Evolutionary conservation across 2,797 vertebrate genomes (phyloP).

Genomic region (Eulemur coronatus): DNA sequence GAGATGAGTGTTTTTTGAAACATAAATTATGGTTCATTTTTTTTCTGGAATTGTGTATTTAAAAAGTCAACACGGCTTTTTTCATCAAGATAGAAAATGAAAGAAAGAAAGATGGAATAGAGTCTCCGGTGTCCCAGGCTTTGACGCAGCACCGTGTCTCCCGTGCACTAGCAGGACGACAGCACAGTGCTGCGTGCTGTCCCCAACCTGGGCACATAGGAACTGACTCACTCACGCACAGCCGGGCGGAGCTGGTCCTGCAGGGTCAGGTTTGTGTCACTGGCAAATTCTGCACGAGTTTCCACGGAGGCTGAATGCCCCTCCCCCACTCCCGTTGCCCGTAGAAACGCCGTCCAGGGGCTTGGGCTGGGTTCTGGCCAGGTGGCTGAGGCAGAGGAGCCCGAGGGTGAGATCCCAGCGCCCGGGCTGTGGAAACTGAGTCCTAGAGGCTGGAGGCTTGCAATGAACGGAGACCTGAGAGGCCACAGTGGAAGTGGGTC

Average conservation of each 20-base stretch:
- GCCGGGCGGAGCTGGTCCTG: no score
- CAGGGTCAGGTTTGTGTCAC: not conserved
- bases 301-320: fast-evolving
- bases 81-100: not conserved
- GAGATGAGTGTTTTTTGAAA: not conserved
- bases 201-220: fast-evolving
- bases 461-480: fast-evolving
- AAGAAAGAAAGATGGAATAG: not conserved
- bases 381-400: not conserved
- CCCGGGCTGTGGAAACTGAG: not conserved
- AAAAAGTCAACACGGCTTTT: not conserved
- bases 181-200: not conserved
- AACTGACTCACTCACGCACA: fast-evolving
- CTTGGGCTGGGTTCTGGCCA: not conserved
- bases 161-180: no score
- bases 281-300: not conserved
- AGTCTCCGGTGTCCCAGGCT: not conserved
- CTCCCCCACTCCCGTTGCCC: no score
- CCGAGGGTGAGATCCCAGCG: not conserved
- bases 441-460: not conserved
- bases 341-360: fast-evolving
- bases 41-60: not conserved
- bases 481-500: no score
- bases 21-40: not conserved
- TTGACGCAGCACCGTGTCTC: not conserved